Conservation (phyloP, 2,797 vertebrate genomes). For the Anomalospiza imberbis region DNA sequence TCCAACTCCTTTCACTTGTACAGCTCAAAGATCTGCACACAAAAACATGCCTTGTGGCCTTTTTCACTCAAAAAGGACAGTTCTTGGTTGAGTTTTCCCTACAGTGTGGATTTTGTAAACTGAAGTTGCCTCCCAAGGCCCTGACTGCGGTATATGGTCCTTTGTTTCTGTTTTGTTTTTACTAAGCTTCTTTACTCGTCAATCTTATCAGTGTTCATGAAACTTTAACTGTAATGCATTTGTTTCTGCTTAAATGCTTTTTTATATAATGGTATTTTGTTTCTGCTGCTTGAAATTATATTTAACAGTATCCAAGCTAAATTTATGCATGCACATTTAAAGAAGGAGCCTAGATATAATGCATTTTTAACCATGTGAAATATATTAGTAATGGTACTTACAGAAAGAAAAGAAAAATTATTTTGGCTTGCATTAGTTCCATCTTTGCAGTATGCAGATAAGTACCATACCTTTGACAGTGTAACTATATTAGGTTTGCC, state of each 20-base stretch:
- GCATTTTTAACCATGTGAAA: constrained; percentile 50
- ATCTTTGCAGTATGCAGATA: constrained; percentile 22
- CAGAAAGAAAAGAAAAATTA: constrained; percentile 13
- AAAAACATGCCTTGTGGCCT: background rate
- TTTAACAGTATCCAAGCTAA: constrained; percentile 23
- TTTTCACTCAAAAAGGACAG: background rate
- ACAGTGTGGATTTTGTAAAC: background rate
- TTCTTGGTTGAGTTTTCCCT: background rate
- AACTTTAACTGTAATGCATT: constrained; percentile 37
- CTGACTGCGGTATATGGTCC: background rate
- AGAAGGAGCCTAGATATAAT: constrained; percentile 24
- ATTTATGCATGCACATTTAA: constrained; percentile 21
- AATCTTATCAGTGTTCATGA: constrained; percentile 28
- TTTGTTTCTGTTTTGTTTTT: constrained; percentile 6
- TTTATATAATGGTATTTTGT: constrained; percentile 32
- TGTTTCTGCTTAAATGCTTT: constrained; percentile 36
- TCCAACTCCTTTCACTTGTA: too few species aligned
- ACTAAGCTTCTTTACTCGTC: background rate
- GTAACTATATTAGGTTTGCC: background rate
- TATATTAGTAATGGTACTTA: constrained; percentile 57
- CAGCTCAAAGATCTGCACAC: background rate
- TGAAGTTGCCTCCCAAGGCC: background rate
- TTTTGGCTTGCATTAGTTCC: constrained; percentile 45
- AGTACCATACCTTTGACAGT: constrained; percentile 20
- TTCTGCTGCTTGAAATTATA: constrained; percentile 35